Evolutionary conservation across 2,113 vertebrate species (phyloP), one percentile per base, ranked within the genome.

Genomic region (Siphamia tubifer): DNA sequence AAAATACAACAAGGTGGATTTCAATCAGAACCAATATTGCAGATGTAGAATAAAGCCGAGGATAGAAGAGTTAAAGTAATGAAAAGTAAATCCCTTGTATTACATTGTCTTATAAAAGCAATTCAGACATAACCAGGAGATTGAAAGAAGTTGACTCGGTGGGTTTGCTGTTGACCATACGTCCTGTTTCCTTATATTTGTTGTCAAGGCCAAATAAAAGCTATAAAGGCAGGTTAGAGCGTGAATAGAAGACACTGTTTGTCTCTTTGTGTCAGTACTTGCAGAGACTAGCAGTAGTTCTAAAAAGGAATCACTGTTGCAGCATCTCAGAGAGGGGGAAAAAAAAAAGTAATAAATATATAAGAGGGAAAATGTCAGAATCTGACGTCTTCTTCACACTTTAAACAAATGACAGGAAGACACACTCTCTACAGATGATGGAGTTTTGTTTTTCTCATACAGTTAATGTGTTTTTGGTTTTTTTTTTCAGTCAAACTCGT

Each of bases 191-290:
- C 49, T 73, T 69, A 57, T 63, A 19, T 66, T 61, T 35, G 34
- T 38, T 9, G 32, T 31, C 68, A 71, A 77, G 81, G 78, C 56
- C 77, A 64, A 53, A 74, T 69, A 40, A 38, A 54, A 76, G 68
- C 49, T 19, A 11, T 43, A 51, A 11, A 19, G 64, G 44, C 44
- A 27, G 68, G 63, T 63, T 51, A 45, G 64, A 34, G 28, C 53
- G 38, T 77, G 79, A 82, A 82, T 70, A 77, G 71, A 67, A 67
- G 70, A 32, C 55, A n/a, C 40, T 38, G 27, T 48, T 21, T 75
- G 68, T 28, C 42, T 38, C 3, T 45, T 25, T 66, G 10, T 57
- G 55, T 79, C 60, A 62, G 73, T 82, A 67, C 79, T 51, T 51
- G 55, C 1, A 6, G 23, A 60, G 51, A 72, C 56, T 65, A 73